Evolutionary conservation across 2,113 vertebrate species (phyloP), one percentile per base, ranked within the genome.

Genomic region (Excalfactoria chinensis): DNA sequence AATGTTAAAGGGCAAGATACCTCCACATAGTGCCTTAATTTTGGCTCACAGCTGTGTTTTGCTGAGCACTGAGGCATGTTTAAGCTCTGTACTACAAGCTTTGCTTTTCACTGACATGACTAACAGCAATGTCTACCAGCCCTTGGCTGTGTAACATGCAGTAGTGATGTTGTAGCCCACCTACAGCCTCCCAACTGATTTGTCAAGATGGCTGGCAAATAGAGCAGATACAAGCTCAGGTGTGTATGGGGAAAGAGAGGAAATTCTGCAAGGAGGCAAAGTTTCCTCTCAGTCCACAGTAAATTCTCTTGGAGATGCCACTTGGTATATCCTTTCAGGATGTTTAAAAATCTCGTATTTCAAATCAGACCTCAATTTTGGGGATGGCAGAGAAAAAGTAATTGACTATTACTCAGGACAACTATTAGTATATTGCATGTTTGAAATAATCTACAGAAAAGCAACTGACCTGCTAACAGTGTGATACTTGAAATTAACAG

Each of bases 331-430:
- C 20, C 8, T 79, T 73, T 23, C 9, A 8, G 20, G 3, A 7
- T 35, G 5, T 4, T 41, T 58, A 78, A 79, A 62, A 69, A 67
- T 25, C 17, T 22, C 21, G 2, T n/a, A 6, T 73, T 69, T 66
- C 48, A 79, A 41, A 63, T 7, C 25, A 4, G 10, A 6, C 51
- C 3, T 75, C 26, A 9, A 20, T 10, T 62, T 59, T 53, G 32
- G 46, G 56, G 62, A 35, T 58, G 20, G 17, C 13, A 67, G 51
- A 67, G 21, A 25, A 20, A 7, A 58, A 44, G 23, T 28, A 1
- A 0, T 10, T 90, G 16, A 6, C 1, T 46, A 5, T 80, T 58
- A 37, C 14, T 43, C 0, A 1, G 46, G 25, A 51, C 34, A 62
- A 1, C 5, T 28, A 1, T 15, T 19, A 60, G 9, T 69, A 8